Evolutionary conservation across 2,113 vertebrate species (phyloP).

Genomic region (Aplodontia rufa): DNA sequence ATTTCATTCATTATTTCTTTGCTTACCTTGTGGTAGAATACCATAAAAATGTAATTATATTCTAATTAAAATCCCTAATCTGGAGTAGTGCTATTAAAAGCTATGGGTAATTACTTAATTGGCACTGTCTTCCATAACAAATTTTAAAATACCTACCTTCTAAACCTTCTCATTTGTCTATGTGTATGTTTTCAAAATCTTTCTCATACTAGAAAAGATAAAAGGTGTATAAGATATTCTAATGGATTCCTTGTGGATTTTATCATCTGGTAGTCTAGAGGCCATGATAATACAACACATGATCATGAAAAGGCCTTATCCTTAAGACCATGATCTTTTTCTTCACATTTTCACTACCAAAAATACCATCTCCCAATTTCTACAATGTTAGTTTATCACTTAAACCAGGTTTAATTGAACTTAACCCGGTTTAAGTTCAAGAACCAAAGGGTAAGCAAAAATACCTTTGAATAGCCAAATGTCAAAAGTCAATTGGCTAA

Average conservation of each 20-base stretch:
- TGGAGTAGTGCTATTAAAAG: conserved; percentile 55
- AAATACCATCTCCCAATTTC: conserved; percentile 47
- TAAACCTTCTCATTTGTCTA: not conserved
- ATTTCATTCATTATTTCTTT: conserved; percentile 50
- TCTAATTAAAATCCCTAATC: conserved; percentile 64
- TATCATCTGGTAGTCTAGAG: conserved; percentile 5
- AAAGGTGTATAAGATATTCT: not conserved
- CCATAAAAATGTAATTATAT: conserved; percentile 55
- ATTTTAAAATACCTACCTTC: conserved; percentile 55
- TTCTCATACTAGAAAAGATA: conserved; percentile 30
- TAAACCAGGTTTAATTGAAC: no score
- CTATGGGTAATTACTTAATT: conserved; percentile 58
- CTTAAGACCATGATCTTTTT: conserved; percentile 50
- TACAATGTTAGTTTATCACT: not conserved
- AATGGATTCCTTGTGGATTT: conserved; percentile 19
- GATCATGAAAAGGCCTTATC: conserved; percentile 38
- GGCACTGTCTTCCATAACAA: conserved; percentile 49
- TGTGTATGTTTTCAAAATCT: conserved; percentile 9
- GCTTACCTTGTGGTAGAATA: conserved; percentile 53
- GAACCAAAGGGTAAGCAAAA: conserved; percentile 30
- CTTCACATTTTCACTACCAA: conserved; percentile 44
- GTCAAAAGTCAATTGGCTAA: not conserved
- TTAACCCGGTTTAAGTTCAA: not conserved
- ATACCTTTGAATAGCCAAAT: not conserved
- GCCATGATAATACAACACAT: not conserved